These are phyloP conservation scores for Fulmarus glacialis DNA, from an alignment of 2,113 vertebrate species.

Conservation along the genomic window DNA sequence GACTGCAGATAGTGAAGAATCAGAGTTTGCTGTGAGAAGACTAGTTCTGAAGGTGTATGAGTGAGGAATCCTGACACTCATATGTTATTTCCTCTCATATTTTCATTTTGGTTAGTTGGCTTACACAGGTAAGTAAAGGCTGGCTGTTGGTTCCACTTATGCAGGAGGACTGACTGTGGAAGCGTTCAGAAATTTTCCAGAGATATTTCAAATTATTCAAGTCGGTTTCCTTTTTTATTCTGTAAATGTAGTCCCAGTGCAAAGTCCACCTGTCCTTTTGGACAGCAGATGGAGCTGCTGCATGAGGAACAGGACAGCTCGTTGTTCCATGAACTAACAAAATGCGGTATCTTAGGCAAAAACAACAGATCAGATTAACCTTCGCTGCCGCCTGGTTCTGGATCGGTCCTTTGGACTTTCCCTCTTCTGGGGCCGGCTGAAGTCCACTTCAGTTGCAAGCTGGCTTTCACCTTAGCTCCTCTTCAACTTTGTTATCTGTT, in stretches of 20 bases:
- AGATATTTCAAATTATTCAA: neutral
- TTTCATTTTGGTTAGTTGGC: neutral
- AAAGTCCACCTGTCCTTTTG: neutral
- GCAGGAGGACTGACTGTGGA: neutral
- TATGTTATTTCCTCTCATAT: neutral
- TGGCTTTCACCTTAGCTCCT: neutral
- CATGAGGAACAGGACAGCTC: neutral
- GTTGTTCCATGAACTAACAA: fast-evolving
- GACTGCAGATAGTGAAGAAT: neutral
- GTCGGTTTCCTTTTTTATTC: neutral
- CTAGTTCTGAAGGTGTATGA: neutral
- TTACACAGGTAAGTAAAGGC: neutral
- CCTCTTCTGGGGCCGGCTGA: neutral
- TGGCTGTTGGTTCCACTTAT: neutral
- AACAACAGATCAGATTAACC: neutral
- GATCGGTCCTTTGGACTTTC: neutral
- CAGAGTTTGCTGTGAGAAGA: neutral
- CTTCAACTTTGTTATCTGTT: neutral
- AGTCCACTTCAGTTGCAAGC: neutral
- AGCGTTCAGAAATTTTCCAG: neutral
- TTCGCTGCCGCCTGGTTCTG: neutral
- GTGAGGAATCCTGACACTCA: neutral
- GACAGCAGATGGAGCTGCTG: constrained; percentile 58
- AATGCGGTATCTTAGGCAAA: neutral
- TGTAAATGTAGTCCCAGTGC: neutral